Conservation (phyloP, 2,113 vertebrate genomes). For the Dasypus novemcinctus region DNA sequence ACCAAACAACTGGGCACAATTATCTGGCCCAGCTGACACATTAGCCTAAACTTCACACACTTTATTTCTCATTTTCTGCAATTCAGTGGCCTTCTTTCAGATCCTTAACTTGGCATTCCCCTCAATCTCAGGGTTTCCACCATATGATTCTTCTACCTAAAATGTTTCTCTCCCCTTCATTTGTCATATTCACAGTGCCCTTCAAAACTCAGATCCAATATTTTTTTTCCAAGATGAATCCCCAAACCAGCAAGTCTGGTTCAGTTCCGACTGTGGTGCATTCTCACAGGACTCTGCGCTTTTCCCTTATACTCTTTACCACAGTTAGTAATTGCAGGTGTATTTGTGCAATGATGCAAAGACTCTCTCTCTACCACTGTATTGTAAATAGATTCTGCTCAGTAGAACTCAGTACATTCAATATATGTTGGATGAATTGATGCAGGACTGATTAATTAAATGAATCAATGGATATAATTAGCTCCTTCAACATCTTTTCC, state of each 20-base stretch:
- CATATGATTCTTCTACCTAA: neutral
- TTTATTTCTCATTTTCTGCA: neutral
- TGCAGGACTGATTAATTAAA: neutral
- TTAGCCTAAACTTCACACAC: no score
- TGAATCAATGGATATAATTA: neutral
- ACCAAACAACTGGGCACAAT: no score
- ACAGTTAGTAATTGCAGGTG: neutral
- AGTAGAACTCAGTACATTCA: neutral
- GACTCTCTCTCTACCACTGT: neutral
- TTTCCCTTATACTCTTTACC: neutral
- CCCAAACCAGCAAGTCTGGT: neutral
- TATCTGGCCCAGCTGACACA: no score
- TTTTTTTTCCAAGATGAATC: neutral
- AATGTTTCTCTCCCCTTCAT: neutral
- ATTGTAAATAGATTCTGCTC: neutral
- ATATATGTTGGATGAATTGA: neutral
- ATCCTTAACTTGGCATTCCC: neutral
- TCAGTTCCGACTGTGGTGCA: neutral
- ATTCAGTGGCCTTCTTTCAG: neutral
- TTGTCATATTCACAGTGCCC: neutral
- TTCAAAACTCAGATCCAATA: neutral
- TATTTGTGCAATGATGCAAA: neutral
- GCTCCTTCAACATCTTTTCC: neutral
- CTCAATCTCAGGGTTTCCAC: neutral
- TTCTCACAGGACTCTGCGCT: neutral